A percentile compares a stretch with the other conserved stretches of the same genome.
phyloP scores from a whole-genome alignment of 2,888 invertebrate genomes.

The Ischnura elegans region DNA sequence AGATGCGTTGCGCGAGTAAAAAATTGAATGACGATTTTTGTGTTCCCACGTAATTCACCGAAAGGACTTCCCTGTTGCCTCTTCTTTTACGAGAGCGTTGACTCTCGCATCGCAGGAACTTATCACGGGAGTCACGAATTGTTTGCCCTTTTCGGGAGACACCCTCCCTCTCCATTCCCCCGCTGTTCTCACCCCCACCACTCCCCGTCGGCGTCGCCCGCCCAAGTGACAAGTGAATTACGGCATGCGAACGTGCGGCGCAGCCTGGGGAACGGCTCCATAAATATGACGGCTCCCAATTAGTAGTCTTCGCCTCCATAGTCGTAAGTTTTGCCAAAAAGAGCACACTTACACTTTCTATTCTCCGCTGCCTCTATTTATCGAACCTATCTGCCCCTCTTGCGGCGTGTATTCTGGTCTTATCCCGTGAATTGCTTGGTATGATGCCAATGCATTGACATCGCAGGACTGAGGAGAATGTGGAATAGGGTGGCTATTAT shows the following conservation, averaged over 20 bases:
- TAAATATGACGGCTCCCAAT: slow-evolving; percentile 31
- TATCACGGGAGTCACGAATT: slow-evolving; percentile 27
- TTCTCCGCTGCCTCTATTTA: background rate
- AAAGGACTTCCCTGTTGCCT: background rate
- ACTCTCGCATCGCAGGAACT: background rate
- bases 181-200: background rate
- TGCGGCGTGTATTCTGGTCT: background rate
- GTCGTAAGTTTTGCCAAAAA: slow-evolving; percentile 25
- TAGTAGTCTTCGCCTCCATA: background rate
- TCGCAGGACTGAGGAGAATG: too few relatives aligned
- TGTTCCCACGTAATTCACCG: slow-evolving; percentile 6
- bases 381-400: background rate
- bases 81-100: background rate
- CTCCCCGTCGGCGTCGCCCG: background rate
- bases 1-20: background rate
- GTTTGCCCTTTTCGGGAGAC: background rate
- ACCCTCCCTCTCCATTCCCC: background rate
- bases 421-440: too few relatives aligned
- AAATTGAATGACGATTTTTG: background rate
- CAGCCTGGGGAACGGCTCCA: background rate
- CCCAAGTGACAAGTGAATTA: slow-evolving; percentile 26
- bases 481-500: too few relatives aligned
- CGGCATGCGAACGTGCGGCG: slow-evolving; percentile 26
- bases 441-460: too few relatives aligned
- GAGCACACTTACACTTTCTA: background rate